These are phyloP conservation scores for Cyrtodaria siliqua DNA, from an alignment of 2,888 invertebrate species.

Conservation along the genomic window DNA sequence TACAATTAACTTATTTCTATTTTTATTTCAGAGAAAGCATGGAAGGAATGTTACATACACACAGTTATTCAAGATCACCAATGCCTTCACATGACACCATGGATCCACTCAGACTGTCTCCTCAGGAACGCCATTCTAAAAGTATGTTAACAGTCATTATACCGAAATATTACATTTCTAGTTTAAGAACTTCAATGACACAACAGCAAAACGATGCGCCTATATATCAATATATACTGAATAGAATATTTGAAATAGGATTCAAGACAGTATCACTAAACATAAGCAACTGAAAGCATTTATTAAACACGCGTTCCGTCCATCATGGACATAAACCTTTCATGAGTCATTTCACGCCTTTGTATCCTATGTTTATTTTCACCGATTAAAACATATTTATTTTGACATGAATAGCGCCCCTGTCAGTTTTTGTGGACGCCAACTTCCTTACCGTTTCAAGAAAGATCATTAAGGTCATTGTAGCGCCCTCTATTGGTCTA, in stretches of 20 bases:
- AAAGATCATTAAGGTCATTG: slow-evolving; percentile 47
- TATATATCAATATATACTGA: too few relatives aligned
- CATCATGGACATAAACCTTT: slow-evolving; percentile 37
- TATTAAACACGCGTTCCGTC: slow-evolving; percentile 15
- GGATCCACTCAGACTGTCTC: slow-evolving; percentile 56
- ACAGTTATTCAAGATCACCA: slow-evolving; percentile 54
- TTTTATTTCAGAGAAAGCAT: slow-evolving; percentile 62
- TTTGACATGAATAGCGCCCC: slow-evolving; percentile 1
- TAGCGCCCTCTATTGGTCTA: slow-evolving; percentile 54
- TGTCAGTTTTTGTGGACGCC: slow-evolving; percentile 1
- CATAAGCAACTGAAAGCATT: slow-evolving; percentile 2
- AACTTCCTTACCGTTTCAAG: not conserved
- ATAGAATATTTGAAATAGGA: slow-evolving; percentile 12
- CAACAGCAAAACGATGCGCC: too few relatives aligned
- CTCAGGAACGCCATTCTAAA: slow-evolving; percentile 53
- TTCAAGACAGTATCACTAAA: not conserved
- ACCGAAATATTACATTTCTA: too few relatives aligned
- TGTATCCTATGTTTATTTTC: not conserved
- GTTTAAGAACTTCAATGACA: not conserved
- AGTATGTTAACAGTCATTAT: slow-evolving; percentile 21
- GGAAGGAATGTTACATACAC: slow-evolving; percentile 63
- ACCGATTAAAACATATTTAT: slow-evolving; percentile 6
- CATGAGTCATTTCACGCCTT: slow-evolving; percentile 16
- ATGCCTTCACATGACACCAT: slow-evolving; percentile 55
- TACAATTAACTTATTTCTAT: not conserved